Percentiles rank a stretch among this genome's conserved stretches.
These are phyloP conservation scores for Epinotia brunnichana DNA, from an alignment of 2,888 invertebrate species.

Conservation along the genomic window DNA sequence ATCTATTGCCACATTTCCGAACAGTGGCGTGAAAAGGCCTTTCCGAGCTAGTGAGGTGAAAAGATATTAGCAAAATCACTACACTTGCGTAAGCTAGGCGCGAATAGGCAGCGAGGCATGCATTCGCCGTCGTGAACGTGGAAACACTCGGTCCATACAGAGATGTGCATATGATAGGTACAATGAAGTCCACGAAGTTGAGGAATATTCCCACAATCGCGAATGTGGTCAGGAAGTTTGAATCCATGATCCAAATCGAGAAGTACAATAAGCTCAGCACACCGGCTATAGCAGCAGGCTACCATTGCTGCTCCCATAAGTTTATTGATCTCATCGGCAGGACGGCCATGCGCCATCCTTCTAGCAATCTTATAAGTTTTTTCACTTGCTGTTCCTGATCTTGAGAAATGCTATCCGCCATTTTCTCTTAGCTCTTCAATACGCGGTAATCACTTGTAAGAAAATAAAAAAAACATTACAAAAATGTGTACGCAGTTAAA, in stretches of 20 bases:
- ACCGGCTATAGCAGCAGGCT: slow-evolving; percentile 90
- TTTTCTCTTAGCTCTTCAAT: slow-evolving; percentile 46
- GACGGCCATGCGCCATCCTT: slow-evolving; percentile 90
- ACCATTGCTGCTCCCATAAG: slow-evolving; percentile 93
- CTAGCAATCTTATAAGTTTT: slow-evolving; percentile 87
- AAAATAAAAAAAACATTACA: slow-evolving; percentile 4
- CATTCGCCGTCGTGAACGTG: too few relatives aligned
- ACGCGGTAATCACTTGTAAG: slow-evolving; percentile 7
- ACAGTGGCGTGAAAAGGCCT: too few relatives aligned
- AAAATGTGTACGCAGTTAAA: background rate
- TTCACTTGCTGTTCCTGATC: slow-evolving; percentile 87
- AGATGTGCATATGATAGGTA: slow-evolving; percentile 88
- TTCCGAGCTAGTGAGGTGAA: too few relatives aligned
- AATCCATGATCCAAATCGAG: slow-evolving; percentile 91
- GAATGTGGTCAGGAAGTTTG: slow-evolving; percentile 89
- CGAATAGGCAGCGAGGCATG: too few relatives aligned
- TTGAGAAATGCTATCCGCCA: slow-evolving; percentile 53
- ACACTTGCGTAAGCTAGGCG: too few relatives aligned
- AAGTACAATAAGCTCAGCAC: slow-evolving; percentile 83
- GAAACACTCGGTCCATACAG: slow-evolving; percentile 86
- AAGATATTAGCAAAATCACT: too few relatives aligned
- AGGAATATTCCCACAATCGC: slow-evolving; percentile 87
- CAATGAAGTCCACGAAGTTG: slow-evolving; percentile 90
- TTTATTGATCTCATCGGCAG: slow-evolving; percentile 87
- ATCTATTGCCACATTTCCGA: too few relatives aligned